phyloP scores from a whole-genome alignment of 2,113 vertebrate species.

The Hoplias malabaricus region DNA sequence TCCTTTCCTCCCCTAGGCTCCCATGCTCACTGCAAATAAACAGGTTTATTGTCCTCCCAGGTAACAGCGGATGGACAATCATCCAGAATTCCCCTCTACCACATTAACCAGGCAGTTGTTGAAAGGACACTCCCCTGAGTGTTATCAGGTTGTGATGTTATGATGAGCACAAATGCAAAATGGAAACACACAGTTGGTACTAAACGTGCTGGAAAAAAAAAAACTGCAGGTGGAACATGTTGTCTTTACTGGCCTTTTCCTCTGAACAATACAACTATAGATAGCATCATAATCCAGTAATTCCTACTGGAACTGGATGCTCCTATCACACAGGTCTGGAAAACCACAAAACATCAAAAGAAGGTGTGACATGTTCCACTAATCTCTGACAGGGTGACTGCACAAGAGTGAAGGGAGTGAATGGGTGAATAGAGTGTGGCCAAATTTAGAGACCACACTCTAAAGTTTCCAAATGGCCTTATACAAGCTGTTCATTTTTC shows the following conservation, averaged over 20 bases:
- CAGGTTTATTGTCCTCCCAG: slow-evolving; percentile 13
- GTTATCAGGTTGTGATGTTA: slow-evolving; percentile 49
- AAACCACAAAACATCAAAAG: slow-evolving; percentile 58
- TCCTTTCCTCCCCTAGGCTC: neutral
- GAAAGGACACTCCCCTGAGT: slow-evolving; percentile 68
- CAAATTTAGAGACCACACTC: slow-evolving; percentile 70
- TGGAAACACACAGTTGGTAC: slow-evolving; percentile 70
- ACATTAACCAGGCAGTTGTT: slow-evolving; percentile 66
- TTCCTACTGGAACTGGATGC: slow-evolving; percentile 56
- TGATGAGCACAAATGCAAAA: slow-evolving; percentile 73
- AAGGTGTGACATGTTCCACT: slow-evolving; percentile 64
- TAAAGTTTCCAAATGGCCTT: too few species aligned
- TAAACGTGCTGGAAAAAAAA: slow-evolving; percentile 69
- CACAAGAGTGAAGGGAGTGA: slow-evolving; percentile 52
- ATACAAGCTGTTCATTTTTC: too few species aligned
- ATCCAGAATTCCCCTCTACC: slow-evolving; percentile 53
- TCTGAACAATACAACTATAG: slow-evolving; percentile 70
- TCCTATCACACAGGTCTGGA: slow-evolving; percentile 58
- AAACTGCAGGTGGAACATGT: slow-evolving; percentile 62
- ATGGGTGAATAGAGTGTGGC: slow-evolving; percentile 47
- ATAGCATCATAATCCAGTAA: slow-evolving; percentile 58
- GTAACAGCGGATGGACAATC: slow-evolving; percentile 25
- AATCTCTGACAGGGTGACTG: slow-evolving; percentile 66
- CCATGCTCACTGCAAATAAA: slow-evolving; percentile 18
- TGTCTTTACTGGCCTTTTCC: slow-evolving; percentile 73